These are phyloP conservation scores for Ptilorrhoa leucosticta DNA, from an alignment of 2,113 vertebrate species.

Conservation along the genomic window DNA sequence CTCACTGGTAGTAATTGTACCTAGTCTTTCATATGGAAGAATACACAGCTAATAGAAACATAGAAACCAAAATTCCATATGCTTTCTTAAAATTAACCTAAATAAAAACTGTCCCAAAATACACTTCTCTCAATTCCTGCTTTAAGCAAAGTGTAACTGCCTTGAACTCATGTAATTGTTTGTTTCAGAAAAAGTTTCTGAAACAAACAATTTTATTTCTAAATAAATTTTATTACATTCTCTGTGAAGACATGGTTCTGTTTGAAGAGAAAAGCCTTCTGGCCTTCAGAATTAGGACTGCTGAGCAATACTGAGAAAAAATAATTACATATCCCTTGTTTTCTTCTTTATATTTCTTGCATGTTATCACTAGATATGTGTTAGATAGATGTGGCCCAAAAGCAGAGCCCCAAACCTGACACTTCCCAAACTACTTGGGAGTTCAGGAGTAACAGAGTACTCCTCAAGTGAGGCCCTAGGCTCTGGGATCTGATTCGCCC, in stretches of 20 bases:
- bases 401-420: background rate
- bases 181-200: background rate
- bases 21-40: background rate
- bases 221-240: background rate
- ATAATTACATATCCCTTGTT: background rate
- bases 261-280: background rate
- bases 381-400: background rate
- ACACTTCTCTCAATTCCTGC: background rate
- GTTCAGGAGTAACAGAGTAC: background rate
- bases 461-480: background rate
- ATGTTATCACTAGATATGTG: accelerated
- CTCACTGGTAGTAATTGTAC: background rate
- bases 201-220: no score
- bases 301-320: background rate
- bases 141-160: background rate
- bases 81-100: background rate
- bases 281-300: background rate
- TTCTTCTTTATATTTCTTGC: background rate
- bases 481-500: background rate
- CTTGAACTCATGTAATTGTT: background rate
- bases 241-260: background rate
- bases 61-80: background rate
- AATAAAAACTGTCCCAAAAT: background rate
- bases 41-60: background rate
- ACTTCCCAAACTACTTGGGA: background rate